phyloP scores from a whole-genome alignment of 2,113 vertebrate genomes.

The Recurvirostra avosetta region DNA sequence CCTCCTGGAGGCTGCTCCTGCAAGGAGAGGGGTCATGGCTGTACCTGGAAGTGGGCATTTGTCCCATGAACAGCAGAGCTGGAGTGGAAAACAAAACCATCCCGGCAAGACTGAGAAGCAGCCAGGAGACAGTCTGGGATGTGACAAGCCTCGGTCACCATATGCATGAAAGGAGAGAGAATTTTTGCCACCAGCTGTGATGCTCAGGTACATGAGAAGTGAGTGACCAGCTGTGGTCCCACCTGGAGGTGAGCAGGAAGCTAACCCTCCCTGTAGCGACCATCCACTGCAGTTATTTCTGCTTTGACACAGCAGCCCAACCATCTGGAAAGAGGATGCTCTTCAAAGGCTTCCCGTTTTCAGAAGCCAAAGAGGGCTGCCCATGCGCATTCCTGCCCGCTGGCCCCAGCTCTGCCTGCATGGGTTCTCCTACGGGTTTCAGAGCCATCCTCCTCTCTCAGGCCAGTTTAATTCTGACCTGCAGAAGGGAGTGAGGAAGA shows the following conservation, averaged over 20 bases:
- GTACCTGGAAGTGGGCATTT: accelerated
- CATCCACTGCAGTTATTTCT: background rate
- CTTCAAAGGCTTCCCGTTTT: background rate
- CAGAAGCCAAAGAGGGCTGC: too few relatives aligned
- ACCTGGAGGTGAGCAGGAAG: background rate
- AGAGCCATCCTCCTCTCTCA: background rate
- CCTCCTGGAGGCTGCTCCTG: background rate
- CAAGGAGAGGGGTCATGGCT: background rate
- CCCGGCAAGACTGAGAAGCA: background rate
- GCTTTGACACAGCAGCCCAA: background rate
- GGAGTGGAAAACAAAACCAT: background rate
- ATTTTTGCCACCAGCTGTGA: background rate
- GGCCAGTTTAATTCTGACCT: background rate
- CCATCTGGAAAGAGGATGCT: background rate
- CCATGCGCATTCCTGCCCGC: accelerated
- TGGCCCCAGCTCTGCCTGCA: background rate
- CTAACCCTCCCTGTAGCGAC: background rate
- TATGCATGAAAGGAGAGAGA: background rate
- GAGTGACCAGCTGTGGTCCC: background rate
- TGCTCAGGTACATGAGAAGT: background rate
- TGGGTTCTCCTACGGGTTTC: background rate
- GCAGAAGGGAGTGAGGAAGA: background rate
- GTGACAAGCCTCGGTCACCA: background rate
- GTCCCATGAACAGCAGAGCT: background rate
- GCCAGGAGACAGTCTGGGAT: background rate